Evolutionary conservation across 1,140 invertebrate genomes (phyloP).

Genomic region (Tachypleus tridentatus): DNA sequence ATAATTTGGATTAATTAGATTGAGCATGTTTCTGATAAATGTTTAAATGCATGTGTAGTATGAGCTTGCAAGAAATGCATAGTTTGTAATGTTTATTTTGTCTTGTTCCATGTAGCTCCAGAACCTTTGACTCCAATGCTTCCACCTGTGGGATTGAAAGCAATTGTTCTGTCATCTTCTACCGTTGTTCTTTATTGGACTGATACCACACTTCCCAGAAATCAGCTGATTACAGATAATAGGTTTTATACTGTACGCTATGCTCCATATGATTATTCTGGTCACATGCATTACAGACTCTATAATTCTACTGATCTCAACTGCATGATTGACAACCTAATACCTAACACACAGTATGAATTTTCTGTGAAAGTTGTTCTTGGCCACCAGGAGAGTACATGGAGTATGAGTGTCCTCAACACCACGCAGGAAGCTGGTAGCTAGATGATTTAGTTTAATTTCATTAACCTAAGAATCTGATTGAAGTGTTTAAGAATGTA

Average conservation of each 20-base stretch:
- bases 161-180: constrained; percentile 66
- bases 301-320: constrained; percentile 82
- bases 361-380: constrained; percentile 83
- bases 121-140: constrained; percentile 50
- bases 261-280: constrained; percentile 40
- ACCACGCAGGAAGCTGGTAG: constrained; percentile 62
- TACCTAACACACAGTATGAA: constrained; percentile 86
- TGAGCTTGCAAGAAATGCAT: no score
- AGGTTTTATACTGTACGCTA: constrained; percentile 74
- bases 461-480: no score
- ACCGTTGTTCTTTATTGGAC: constrained; percentile 94
- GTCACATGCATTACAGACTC: constrained; percentile 51
- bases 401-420: constrained; percentile 87
- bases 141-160: constrained; percentile 85
- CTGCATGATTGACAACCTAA: constrained; percentile 81
- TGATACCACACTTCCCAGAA: constrained; percentile 70
- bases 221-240: constrained; percentile 63
- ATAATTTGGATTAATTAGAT: no score
- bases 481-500: no score
- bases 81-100: no score
- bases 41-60: no score
- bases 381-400: constrained; percentile 70
- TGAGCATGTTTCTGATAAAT: no score
- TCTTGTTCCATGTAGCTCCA: constrained; percentile 13
- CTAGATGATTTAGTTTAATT: not conserved